Percentiles rank a stretch among this genome's conserved stretches.
These are phyloP conservation scores for Columbina picui DNA, from an alignment of 2,113 vertebrate genomes.

Conservation along the genomic window DNA sequence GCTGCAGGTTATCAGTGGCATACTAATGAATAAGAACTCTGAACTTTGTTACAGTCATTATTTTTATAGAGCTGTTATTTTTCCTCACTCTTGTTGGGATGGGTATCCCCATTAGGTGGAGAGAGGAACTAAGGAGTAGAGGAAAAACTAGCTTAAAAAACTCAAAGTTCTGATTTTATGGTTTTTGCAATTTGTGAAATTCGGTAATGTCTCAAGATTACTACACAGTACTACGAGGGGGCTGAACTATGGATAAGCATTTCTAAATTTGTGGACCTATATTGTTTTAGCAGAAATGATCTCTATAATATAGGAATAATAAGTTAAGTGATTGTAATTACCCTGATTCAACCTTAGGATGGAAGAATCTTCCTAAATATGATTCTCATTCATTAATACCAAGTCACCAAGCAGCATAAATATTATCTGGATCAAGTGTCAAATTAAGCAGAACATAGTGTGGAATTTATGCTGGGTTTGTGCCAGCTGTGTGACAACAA, in stretches of 20 bases:
- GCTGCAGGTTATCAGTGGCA: constrained; percentile 8
- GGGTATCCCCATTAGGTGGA: neutral
- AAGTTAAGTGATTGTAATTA: neutral
- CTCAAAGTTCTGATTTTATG: neutral
- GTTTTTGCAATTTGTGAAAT: neutral
- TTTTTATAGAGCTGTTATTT: constrained; percentile 15
- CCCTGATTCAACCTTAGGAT: neutral
- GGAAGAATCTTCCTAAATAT: constrained; percentile 25
- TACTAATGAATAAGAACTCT: constrained; percentile 23
- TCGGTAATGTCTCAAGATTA: neutral
- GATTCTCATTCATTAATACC: constrained; percentile 35
- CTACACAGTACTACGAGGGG: neutral
- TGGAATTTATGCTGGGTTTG: constrained; percentile 24
- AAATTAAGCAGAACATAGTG: constrained; percentile 23
- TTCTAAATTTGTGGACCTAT: neutral
- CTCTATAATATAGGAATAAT: neutral
- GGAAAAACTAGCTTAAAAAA: neutral
- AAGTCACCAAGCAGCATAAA: constrained; percentile 27
- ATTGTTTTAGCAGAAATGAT: neutral
- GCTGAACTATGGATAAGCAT: neutral
- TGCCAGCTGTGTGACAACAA: neutral
- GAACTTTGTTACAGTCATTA: neutral
- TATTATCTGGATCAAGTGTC: constrained; percentile 23
- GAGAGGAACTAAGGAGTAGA: neutral
- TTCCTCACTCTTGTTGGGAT: neutral